These are phyloP conservation scores for Laticauda laticaudata DNA, from an alignment of 2,113 vertebrate species.

Conservation along the genomic window DNA sequence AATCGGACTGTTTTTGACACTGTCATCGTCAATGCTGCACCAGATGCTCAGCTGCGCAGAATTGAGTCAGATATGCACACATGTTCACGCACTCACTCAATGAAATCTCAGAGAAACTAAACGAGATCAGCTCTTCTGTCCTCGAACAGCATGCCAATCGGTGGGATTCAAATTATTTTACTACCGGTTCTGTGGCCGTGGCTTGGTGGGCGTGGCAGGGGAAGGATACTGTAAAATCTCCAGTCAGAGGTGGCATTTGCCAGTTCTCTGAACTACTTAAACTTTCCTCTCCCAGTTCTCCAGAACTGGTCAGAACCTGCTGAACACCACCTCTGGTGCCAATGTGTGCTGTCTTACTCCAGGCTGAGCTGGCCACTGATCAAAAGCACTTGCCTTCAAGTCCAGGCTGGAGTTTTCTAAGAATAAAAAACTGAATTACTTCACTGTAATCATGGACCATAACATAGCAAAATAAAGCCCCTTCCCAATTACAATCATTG, in stretches of 20 bases:
- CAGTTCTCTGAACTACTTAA: no score
- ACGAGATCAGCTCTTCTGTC: not conserved
- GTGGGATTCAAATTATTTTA: no score
- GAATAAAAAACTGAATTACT: not conserved
- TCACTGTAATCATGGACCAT: not conserved
- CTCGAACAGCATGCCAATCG: not conserved
- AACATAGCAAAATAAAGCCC: not conserved
- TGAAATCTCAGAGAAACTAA: not conserved
- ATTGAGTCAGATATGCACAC: not conserved
- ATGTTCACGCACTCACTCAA: not conserved
- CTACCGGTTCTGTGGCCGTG: no score
- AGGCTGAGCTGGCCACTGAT: not conserved
- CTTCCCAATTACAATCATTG: not conserved
- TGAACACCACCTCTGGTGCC: no score
- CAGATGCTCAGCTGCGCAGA: not conserved
- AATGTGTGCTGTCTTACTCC: not conserved
- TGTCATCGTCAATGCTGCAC: not conserved
- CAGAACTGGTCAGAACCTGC: no score
- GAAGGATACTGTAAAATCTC: no score
- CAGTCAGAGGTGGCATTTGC: no score
- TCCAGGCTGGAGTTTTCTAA: not conserved
- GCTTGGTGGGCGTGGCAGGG: no score
- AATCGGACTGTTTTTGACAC: not conserved
- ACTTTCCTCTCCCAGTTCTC: no score
- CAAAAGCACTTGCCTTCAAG: not conserved